Percentiles rank a stretch among this genome's conserved stretches.
These are phyloP conservation scores for Apteryx owenii DNA, from an alignment of 2,113 vertebrate genomes.

Conservation along the genomic window DNA sequence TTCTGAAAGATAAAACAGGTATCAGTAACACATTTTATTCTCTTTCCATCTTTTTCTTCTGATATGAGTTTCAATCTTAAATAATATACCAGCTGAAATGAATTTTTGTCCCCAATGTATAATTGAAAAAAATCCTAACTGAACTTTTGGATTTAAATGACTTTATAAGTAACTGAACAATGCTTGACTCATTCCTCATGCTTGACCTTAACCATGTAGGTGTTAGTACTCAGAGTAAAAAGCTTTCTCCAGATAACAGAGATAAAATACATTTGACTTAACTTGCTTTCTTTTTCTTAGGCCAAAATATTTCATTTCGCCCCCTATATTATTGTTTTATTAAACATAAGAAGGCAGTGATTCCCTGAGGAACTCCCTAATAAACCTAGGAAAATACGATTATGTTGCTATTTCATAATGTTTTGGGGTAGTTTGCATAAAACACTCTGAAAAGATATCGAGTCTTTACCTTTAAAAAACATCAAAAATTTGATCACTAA, in stretches of 20 bases:
- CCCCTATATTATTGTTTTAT: neutral
- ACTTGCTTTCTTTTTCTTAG: neutral
- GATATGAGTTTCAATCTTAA: neutral
- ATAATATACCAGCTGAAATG: neutral
- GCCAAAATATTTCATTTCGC: neutral
- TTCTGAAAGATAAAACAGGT: neutral
- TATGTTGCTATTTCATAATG: neutral
- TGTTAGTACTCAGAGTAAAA: neutral
- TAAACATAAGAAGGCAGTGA: neutral
- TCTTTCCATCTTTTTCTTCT: neutral
- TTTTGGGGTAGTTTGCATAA: neutral
- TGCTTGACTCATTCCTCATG: neutral
- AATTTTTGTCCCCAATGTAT: neutral
- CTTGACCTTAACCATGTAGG: neutral
- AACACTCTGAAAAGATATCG: neutral
- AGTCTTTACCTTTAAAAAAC: neutral
- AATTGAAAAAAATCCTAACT: neutral
- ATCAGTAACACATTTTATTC: neutral
- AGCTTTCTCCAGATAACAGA: neutral
- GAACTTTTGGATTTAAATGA: neutral
- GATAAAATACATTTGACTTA: neutral
- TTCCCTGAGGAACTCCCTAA: neutral
- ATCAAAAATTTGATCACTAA: neutral
- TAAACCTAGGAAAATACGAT: neutral
- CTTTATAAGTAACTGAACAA: slow-evolving; percentile 10